Conservation (phyloP, 2,113 vertebrate species). For the Hucho hucho region DNA sequence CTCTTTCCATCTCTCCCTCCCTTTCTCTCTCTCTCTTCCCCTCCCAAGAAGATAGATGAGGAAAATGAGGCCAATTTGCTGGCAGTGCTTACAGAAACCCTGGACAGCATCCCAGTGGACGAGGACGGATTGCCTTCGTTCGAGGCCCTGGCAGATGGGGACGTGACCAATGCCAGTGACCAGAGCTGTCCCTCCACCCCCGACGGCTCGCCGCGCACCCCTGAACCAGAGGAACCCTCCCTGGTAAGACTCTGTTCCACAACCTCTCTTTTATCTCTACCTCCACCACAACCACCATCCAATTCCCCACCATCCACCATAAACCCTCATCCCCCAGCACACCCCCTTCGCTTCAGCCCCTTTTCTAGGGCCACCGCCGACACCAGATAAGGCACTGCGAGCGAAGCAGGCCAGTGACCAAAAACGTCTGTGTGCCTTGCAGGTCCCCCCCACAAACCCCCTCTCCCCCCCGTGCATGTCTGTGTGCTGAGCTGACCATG, state of each 20-base stretch:
- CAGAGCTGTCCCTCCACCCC: conserved; percentile 91
- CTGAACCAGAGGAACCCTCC: conserved; percentile 96
- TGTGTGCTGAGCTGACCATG: neutral
- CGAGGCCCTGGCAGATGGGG: conserved; percentile 97
- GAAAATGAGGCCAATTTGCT: conserved; percentile 99
- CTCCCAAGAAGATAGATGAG: conserved; percentile 97
- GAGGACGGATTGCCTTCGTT: conserved; percentile 99
- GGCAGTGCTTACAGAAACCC: conserved; percentile 97
- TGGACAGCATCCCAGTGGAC: conserved; percentile 99
- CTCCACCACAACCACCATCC: neutral
- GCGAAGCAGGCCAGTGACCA: conserved; percentile 8
- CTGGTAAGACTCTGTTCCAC: conserved; percentile 82
- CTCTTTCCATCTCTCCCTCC: conserved; percentile 29
- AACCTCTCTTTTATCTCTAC: no score
- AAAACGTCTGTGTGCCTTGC: conserved; percentile 21
- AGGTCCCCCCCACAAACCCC: conserved; percentile 17
- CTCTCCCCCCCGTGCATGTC: neutral
- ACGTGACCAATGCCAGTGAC: conserved; percentile 96
- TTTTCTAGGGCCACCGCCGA: conserved; percentile 20
- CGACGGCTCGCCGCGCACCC: conserved; percentile 86
- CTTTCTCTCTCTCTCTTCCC: conserved; percentile 36
- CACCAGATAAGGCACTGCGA: conserved; percentile 34
- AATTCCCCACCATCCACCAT: conserved; percentile 16
- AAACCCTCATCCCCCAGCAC: neutral
- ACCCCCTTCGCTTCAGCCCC: neutral